Base-by-base conservation (phyloP, 2,888 invertebrate species). In the Unio delphinus region DNA sequence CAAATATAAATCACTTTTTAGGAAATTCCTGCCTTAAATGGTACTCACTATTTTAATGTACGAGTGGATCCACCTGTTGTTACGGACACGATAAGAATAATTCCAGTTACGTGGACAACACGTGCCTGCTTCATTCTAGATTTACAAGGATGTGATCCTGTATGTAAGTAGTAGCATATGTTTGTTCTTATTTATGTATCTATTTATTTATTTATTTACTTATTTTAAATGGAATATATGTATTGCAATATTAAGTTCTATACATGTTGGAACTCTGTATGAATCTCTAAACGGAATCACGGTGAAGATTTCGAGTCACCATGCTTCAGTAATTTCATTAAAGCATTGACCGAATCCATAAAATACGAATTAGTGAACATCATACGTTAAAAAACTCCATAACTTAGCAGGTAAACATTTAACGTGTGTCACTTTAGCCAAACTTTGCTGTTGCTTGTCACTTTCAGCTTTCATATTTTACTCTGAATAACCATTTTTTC, bases 121-220 rank as follows among this genome's bases (percentile, higher is more conserved):
- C 68, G 70, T 61, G 69, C 78, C 4, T 82, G 82, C 34, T 78
- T 82, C 55, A 69, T 76, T 55, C 68, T 82, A 15, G 79, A 80
- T 30, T 60, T 80, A 3, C 11, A 68, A 1, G 82, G 82, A 3
- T 82, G 82, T 72, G 79, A 82, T 60, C 80, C 82, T 30, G 70
- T 68, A 70, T 64, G 81, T 81, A 71, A 30, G 70, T 62, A 28
- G 34, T 18, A 45, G 45, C 45, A 45, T 15, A 45, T 45, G 1
- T 45, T 15, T 45, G 45, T 15, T 11, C 45, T n/a, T 60, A 60
- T 60, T 20, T 60, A 28, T 20, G n/a, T n/a, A n/a, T n/a, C n/a
- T n/a, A n/a, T n/a, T n/a, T n/a, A n/a, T n/a, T 60, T n/a, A 30
- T 30, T 30, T 30, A 60, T 59, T 20, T 60, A 28, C 6, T 60